A percentile compares a stretch with the other conserved stretches of the same genome.
Evolutionary conservation across 2,797 vertebrate species (phyloP).

Genomic region (Valencia hispanica): DNA sequence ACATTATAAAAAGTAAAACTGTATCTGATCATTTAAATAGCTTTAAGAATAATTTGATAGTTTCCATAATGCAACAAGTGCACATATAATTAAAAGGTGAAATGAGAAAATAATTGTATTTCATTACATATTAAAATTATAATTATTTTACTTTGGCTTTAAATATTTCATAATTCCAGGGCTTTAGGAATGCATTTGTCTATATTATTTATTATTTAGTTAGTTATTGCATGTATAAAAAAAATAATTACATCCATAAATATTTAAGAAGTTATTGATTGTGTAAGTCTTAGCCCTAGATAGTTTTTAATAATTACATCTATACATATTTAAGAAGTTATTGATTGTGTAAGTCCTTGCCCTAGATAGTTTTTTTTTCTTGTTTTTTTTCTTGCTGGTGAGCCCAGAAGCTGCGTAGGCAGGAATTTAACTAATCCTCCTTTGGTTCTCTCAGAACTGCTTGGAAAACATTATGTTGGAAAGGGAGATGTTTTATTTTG

Average conservation of each 20-base stretch:
- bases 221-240: too few species aligned
- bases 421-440: constrained; percentile 54
- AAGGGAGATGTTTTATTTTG: constrained; percentile 8
- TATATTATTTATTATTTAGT: too few species aligned
- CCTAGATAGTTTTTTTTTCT: neutral
- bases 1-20: too few species aligned
- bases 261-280: too few species aligned
- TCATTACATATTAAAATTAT: neutral
- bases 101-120: neutral
- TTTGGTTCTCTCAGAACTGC: constrained; percentile 35
- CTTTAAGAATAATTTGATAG: too few species aligned
- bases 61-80: neutral
- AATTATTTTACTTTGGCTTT: neutral
- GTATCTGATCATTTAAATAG: too few species aligned
- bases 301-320: too few species aligned
- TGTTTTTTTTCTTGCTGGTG: neutral
- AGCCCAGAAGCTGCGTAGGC: constrained; percentile 28
- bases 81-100: neutral
- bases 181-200: too few species aligned
- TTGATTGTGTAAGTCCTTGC: too few species aligned
- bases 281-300: too few species aligned
- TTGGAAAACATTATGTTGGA: constrained; percentile 57
- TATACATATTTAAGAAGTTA: too few species aligned
- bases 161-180: neutral
- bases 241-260: too few species aligned